Evolutionary conservation across 92 coral and sea anemone genomes (phyloP).

Genomic region (Plumapathes pennacea): DNA sequence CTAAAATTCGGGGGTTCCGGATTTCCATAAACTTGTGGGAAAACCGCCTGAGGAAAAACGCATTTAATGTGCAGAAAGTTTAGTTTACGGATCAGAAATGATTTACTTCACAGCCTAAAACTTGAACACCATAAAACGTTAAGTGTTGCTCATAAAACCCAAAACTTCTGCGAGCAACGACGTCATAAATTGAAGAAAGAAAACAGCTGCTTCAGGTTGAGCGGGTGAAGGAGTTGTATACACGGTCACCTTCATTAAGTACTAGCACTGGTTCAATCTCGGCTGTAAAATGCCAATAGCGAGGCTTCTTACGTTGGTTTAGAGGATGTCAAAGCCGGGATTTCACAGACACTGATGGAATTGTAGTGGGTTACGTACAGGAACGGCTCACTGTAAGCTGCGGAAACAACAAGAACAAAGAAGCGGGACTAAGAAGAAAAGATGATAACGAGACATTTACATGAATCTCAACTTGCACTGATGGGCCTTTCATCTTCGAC

Average conservation of each 20-base stretch:
- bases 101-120: background rate
- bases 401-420: slow-evolving; percentile 2
- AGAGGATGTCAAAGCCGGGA: slow-evolving; percentile 67
- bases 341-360: slow-evolving; percentile 93
- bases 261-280: too few species aligned
- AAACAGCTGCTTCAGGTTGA: too few species aligned
- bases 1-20: slow-evolving; percentile 89
- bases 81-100: too few species aligned
- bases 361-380: slow-evolving; percentile 95
- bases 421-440: background rate
- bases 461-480: too few species aligned
- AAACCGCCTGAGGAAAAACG: slow-evolving; percentile 59
- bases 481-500: too few species aligned
- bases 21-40: slow-evolving; percentile 91
- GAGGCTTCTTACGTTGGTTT: slow-evolving; percentile 69
- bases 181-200: too few species aligned
- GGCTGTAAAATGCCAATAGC: too few species aligned
- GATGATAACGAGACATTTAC: background rate
- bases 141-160: too few species aligned
- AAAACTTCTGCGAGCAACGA: too few species aligned
- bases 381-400: slow-evolving; percentile 94
- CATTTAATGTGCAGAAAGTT: too few species aligned
- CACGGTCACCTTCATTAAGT: too few species aligned
- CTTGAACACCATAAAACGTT: background rate
- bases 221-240: too few species aligned